Percentiles rank a stretch among this genome's conserved stretches.
phyloP scores from a whole-genome alignment of 2,797 vertebrate genomes.

The Trachurus trachurus region DNA sequence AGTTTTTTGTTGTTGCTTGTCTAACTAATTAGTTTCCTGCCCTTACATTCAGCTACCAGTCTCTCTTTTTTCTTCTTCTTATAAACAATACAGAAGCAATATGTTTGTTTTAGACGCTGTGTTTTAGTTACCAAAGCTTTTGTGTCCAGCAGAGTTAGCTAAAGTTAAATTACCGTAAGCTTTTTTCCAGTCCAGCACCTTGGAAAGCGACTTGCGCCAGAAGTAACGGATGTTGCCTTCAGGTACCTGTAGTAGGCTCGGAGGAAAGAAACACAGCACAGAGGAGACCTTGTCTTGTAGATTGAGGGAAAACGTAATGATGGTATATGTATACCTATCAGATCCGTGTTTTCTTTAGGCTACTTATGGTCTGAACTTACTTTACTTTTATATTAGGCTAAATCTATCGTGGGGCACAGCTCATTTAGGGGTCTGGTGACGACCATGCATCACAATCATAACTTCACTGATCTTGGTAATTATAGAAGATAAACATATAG shows the following conservation, averaged over 20 bases:
- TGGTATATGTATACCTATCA: too few relatives aligned
- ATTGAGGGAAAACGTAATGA: too few relatives aligned
- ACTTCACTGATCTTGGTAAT: too few relatives aligned
- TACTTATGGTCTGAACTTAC: too few relatives aligned
- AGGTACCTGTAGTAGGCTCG: fast-evolving
- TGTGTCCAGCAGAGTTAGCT: neutral
- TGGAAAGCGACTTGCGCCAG: conserved; percentile 46
- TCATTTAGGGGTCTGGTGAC: too few relatives aligned
- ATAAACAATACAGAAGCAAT: neutral
- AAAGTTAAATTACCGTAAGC: neutral
- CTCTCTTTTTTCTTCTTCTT: neutral
- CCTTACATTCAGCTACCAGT: neutral
- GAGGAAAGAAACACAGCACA: fast-evolving
- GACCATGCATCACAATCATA: too few relatives aligned
- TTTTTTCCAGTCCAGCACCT: conserved; percentile 1
- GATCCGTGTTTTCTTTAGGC: too few relatives aligned
- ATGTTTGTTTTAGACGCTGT: fast-evolving
- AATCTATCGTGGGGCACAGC: too few relatives aligned
- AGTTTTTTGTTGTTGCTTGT: neutral
- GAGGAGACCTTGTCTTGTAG: neutral
- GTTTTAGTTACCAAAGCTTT: neutral
- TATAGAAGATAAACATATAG: too few relatives aligned
- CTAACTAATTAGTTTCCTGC: neutral
- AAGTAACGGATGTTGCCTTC: conserved; percentile 47
- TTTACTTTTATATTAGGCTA: too few relatives aligned